Evolutionary conservation across 2,888 invertebrate genomes (phyloP), one percentile per base, ranked within the genome.

Genomic region (Caenorhabditis sp.): DNA sequence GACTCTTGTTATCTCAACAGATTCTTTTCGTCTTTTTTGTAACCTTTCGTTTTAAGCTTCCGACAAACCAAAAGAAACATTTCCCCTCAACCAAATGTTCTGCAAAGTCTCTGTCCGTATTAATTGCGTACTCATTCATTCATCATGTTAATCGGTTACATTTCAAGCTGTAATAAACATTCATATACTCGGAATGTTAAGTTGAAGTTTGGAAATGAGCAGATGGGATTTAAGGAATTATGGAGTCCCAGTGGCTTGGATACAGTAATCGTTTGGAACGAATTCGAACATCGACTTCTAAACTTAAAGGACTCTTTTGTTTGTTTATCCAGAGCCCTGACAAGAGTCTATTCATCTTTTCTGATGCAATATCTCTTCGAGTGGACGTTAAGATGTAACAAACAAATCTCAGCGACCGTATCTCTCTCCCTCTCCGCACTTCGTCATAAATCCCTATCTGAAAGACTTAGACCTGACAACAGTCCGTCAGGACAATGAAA

Each of bases 21-120:
- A 35, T 52, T 52, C 35, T 63, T 43, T 45, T 62, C 43, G 27
- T 45, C 35, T 15, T 37, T 22, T 45, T 32, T 43, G 2, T 30
- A n/a, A 45, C 35, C 45, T 15, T 56, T 13, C 43, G 41, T 30
- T 30, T 46, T 32, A 58, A 61, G 52, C 72, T 63, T 61, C 56
- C 72, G 52, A 61, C 13, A 26, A 13, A 39, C 45, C 30, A 43
- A 52, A 52, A 52, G 37, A 20, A 35, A 52, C 35, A 4, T 8
- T 15, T 35, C 35, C 20, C 27, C 52, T n/a, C 59, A 41, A 41
- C 58, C 43, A 53, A 52, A 65, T 30, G 20, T 53, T 5, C n/a
- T 20, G 2, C 1, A 30, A 6, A 30, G 11, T 30, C 27, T 26
- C 46, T 52, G n/a, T 52, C 30, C 43, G 32, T 59, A 46, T 46